Base-by-base conservation (phyloP, 1,140 invertebrate genomes). In the Venturia canescens region DNA sequence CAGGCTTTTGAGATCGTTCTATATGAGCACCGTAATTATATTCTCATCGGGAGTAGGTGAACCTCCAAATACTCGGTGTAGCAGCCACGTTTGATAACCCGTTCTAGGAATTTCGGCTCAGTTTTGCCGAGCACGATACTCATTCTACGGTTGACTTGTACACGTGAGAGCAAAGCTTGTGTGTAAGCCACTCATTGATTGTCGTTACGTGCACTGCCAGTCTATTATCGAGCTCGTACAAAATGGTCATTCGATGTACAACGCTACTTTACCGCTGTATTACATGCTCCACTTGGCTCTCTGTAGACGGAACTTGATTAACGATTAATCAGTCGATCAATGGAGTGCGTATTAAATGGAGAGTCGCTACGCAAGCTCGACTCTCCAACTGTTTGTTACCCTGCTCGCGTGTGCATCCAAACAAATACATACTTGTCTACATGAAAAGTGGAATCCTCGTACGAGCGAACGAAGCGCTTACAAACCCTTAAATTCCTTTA, bases 1-100 rank as follows among this genome's bases (percentile, higher is more conserved):
- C 18, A 50, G 63, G 27, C 5, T 11, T 29, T 77, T 31, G 21
- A 50, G 80, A 88, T 87, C n/a, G n/a, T 83, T 88, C 87, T 87
- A 86, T 81, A 83, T 86, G 84, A 60, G 29, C 72, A 21, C 7
- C 26, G 60, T 48, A 78, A 29, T 31, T 31, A 29, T 53, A 26
- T 63, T 21, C 38, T 15, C 23, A 63, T 63, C n/a, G 21, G 23
- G n/a, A 69, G 66, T 60, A 72, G 74, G 67, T 48, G 75, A 71
- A 66, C 29, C 60, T 81, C 31, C 50, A 81, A 78, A 71, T 60
- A 63, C 15, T 7, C 21, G 27, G 60, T 60, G n/a, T n/a, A n/a
- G n/a, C n/a, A n/a, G 16, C 21, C 21, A 23, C 21, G 69, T 11
- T 74, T 53, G 71, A 23, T 44, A 26, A 23, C 26, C 57, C 23